Percentiles rank a stretch among this genome's conserved stretches.
phyloP scores from a whole-genome alignment of 2,888 invertebrate species.

The Serrognathus titanus region DNA sequence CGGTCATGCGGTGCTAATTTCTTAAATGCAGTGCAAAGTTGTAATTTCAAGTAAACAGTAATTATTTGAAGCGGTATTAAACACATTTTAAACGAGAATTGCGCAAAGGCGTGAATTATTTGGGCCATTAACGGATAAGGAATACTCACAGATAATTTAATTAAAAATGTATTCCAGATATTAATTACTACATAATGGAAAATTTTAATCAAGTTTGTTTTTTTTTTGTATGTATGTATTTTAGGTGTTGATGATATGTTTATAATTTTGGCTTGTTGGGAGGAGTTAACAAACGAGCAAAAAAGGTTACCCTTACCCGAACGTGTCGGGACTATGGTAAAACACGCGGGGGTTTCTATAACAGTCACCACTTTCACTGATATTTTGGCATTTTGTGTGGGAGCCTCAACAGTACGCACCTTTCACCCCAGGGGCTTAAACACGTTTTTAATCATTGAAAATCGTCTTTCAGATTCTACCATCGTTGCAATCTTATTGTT shows the following conservation, averaged over 20 bases:
- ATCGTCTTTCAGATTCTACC: conserved; percentile 63
- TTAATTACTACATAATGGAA: too few species aligned
- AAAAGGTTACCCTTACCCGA: conserved; percentile 57
- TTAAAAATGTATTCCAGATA: too few species aligned
- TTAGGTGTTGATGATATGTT: conserved; percentile 79
- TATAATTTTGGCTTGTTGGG: conserved; percentile 77
- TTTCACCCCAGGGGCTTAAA: not conserved
- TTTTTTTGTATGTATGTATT: not conserved
- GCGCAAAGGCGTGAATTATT: too few species aligned
- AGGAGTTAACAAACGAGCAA: conserved; percentile 57
- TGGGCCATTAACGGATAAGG: too few species aligned
- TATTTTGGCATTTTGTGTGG: conserved; percentile 74
- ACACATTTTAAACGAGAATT: too few species aligned
- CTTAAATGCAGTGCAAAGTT: too few species aligned
- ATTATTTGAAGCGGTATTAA: too few species aligned
- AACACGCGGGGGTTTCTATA: conserved; percentile 80
- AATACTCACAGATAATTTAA: too few species aligned
- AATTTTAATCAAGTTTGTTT: not conserved
- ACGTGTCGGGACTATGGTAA: conserved; percentile 66
- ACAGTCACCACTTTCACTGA: conserved; percentile 81
- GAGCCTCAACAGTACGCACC: conserved; percentile 65
- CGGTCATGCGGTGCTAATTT: too few species aligned
- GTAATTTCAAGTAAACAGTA: too few species aligned
- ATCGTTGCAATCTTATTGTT: conserved; percentile 76
- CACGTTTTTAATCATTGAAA: not conserved